These are phyloP conservation scores for Gymnobelideus leadbeateri DNA, from an alignment of 2,113 vertebrate species.

Conservation along the genomic window DNA sequence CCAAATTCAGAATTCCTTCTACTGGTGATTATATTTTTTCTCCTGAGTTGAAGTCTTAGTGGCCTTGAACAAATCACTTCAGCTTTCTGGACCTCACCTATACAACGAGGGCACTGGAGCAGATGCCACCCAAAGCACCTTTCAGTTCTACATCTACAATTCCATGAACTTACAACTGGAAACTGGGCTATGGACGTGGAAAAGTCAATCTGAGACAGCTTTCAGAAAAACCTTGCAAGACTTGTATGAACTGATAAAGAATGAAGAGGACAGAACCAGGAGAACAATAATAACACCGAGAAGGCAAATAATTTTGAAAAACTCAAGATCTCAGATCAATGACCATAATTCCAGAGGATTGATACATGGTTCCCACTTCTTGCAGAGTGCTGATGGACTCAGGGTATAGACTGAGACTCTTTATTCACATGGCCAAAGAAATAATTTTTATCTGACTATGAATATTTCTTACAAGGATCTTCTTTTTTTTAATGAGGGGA, in stretches of 20 bases:
- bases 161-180: not conserved
- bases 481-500: not conserved
- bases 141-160: not conserved
- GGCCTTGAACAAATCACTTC: not conserved
- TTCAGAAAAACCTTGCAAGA: not conserved
- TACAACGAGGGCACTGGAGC: not conserved
- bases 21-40: not conserved
- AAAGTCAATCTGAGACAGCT: not conserved
- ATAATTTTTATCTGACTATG: not conserved
- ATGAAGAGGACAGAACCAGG: not conserved
- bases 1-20: not conserved
- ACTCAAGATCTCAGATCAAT: not conserved
- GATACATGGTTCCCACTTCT: not conserved
- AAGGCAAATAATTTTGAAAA: not conserved
- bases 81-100: not conserved
- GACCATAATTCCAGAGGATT: not conserved
- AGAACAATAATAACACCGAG: not conserved
- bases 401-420: not conserved
- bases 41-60: not conserved
- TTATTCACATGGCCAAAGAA: not conserved
- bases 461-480: not conserved
- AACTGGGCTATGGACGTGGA: not conserved
- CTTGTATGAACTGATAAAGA: not conserved
- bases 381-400: not conserved
- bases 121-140: not conserved